Percentiles rank a stretch among this genome's conserved stretches.
Conservation (phyloP, 1,140 invertebrate species). For the Drosophila lacteicornis region DNA sequence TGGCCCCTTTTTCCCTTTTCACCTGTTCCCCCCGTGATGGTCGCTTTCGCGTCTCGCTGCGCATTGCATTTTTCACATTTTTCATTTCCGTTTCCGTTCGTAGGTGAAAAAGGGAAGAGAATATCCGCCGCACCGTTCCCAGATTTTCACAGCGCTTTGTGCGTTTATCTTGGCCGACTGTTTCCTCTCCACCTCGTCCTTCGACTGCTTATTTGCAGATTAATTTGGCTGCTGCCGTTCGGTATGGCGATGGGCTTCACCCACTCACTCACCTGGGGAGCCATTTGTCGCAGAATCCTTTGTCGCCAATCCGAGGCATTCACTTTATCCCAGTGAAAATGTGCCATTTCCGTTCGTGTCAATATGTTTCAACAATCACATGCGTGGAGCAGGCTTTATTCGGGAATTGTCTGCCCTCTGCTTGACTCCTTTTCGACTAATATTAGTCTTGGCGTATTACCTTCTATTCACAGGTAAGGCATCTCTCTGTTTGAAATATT, state of each 20-base stretch:
- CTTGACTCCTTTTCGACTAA: conserved; percentile 4
- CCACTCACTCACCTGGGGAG: conserved; percentile 85
- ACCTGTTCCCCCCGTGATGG: conserved; percentile 10
- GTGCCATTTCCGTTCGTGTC: conserved; percentile 87
- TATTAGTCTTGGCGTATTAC: conserved; percentile 26
- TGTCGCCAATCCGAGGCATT: conserved; percentile 86
- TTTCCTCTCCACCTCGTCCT: conserved; percentile 4
- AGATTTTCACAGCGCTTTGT: conserved; percentile 45
- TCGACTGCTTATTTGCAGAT: conserved; percentile 82
- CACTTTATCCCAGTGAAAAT: conserved; percentile 85
- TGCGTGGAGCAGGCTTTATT: conserved; percentile 82
- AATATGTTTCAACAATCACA: conserved; percentile 87
- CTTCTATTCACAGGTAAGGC: neutral
- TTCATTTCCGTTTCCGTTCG: conserved; percentile 79
- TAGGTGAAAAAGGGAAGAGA: conserved; percentile 39
- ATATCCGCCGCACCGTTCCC: neutral
- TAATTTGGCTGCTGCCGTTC: conserved; percentile 85
- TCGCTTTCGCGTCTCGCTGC: conserved; percentile 44
- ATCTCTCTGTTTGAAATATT: neutral
- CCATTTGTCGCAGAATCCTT: conserved; percentile 86
- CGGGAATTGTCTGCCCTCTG: conserved; percentile 79
- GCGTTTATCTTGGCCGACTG: conserved; percentile 57
- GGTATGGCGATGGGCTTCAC: conserved; percentile 61
- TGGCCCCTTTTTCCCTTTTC: conserved; percentile 2
- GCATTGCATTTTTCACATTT: conserved; percentile 74